Base-by-base conservation (phyloP, 1,140 invertebrate genomes). In the Asbolus verrucosus region DNA sequence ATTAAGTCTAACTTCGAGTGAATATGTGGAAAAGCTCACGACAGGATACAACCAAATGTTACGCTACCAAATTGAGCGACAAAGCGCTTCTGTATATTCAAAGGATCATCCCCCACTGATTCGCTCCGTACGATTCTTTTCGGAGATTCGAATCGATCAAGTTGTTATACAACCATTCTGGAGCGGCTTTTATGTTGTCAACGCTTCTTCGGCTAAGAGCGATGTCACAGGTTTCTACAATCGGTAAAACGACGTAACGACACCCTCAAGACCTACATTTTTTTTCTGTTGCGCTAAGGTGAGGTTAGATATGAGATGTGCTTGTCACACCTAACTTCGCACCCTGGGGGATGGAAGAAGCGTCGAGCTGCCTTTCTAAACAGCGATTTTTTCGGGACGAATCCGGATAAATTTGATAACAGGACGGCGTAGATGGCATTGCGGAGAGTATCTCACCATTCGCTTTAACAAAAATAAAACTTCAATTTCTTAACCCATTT, bases 41-140 rank as follows among this genome's bases (percentile, higher is more conserved):
- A 50, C 43, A 50, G 43, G 43, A 50, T 27, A 19, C 11, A 19
- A 50, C 43, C 21, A 19, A 13, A 50, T 14, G 43, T 50, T 24
- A 50, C 18, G 11, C 18, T 50, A 50, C 18, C 43, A 50, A 50
- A 50, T 50, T 50, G 43, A 50, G 43, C 43, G 43, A 50, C 43
- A 27, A 43, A 50, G 43, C 43, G 1, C 24, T 50, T 19, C 24
- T 24, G 6, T 50, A 50, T 50, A 50, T 50, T 50, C 43, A 24
- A 50, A 50, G 39, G 39, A 50, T 50, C 18, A 50, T 50, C 43
- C 43, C 43, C 43, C n/a, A 11, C 18, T 50, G 43, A 50, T 24
- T 50, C n/a, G 24, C 39, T 43, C 15, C 15, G 39, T 43, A 43
- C 16, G 11, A 43, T 18, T 43, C 15, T 14, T 1, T 11, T 36